phyloP scores from a whole-genome alignment of 2,888 invertebrate genomes.

The Nomada goodeniana region DNA sequence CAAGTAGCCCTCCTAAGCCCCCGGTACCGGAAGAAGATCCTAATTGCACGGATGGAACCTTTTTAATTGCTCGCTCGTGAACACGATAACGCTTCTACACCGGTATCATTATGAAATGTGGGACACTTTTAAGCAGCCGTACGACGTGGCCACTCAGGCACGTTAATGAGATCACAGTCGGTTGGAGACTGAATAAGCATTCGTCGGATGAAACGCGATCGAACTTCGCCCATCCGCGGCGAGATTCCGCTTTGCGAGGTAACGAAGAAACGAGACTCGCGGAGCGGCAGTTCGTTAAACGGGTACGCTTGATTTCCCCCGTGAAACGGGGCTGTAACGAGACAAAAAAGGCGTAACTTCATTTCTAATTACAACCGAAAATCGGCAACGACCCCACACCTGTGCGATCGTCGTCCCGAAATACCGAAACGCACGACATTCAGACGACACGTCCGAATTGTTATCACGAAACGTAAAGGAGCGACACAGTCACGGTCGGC shows the following conservation, averaged over 20 bases:
- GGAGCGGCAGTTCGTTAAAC: constrained; percentile 73
- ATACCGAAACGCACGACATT: neutral
- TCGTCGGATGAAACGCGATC: constrained; percentile 49
- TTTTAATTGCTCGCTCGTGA: constrained; percentile 67
- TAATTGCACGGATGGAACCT: constrained; percentile 64
- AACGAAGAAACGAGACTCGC: constrained; percentile 48
- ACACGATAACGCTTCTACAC: constrained; percentile 57
- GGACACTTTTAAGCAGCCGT: constrained; percentile 66
- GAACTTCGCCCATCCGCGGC: constrained; percentile 27
- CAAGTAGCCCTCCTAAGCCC: constrained; percentile 39
- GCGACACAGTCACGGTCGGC: neutral
- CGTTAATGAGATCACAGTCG: constrained; percentile 73
- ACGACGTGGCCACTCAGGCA: constrained; percentile 56
- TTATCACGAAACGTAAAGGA: neutral
- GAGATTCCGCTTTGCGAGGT: constrained; percentile 28
- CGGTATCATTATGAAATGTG: constrained; percentile 69
- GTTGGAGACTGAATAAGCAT: constrained; percentile 58
- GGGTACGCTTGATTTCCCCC: constrained; percentile 68
- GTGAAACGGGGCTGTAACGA: constrained; percentile 60
- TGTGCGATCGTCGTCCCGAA: neutral
- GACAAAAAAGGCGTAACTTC: constrained; percentile 50
- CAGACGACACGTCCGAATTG: neutral
- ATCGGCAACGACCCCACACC: neutral
- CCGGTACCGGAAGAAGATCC: constrained; percentile 31
- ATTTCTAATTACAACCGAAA: constrained; percentile 67